A percentile compares a stretch with the other conserved stretches of the same genome.
Conservation (phyloP, 2,113 vertebrate species). For the Trogon melanurus region DNA sequence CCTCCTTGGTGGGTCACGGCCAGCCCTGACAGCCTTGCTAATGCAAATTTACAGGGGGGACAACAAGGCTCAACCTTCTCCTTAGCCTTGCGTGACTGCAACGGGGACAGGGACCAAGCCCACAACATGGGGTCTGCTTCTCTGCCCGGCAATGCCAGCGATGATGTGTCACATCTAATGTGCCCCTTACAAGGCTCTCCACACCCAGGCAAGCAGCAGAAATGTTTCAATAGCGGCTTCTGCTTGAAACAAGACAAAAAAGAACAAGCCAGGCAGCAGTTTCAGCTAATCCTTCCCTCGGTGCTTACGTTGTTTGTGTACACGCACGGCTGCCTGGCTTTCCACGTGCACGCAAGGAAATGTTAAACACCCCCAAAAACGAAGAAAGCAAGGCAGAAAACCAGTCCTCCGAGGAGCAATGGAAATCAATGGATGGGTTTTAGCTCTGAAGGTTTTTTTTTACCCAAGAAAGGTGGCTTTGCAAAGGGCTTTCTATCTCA, state of each 20-base stretch:
- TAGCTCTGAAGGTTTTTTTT: neutral
- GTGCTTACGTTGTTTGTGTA: fast-evolving
- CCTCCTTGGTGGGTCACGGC: neutral
- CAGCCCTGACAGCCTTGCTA: neutral
- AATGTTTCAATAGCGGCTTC: neutral
- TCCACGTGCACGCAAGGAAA: neutral
- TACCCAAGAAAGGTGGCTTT: conserved; percentile 5
- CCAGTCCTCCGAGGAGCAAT: neutral
- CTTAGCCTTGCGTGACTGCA: neutral
- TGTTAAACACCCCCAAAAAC: neutral
- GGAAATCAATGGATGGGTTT: neutral
- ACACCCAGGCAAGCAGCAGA: neutral
- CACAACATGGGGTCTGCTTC: neutral
- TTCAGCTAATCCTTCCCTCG: neutral
- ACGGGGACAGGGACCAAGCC: fast-evolving
- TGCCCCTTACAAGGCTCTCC: neutral
- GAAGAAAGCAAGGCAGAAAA: neutral
- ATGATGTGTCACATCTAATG: neutral
- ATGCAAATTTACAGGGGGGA: neutral
- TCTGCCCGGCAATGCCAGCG: neutral
- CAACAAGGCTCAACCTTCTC: neutral
- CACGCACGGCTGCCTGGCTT: neutral
- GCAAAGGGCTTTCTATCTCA: conserved; percentile 55
- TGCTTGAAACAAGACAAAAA: neutral
- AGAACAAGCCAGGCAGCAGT: neutral